Conservation (phyloP, 2,888 invertebrate genomes). For the Halictus quadricinctus region DNA sequence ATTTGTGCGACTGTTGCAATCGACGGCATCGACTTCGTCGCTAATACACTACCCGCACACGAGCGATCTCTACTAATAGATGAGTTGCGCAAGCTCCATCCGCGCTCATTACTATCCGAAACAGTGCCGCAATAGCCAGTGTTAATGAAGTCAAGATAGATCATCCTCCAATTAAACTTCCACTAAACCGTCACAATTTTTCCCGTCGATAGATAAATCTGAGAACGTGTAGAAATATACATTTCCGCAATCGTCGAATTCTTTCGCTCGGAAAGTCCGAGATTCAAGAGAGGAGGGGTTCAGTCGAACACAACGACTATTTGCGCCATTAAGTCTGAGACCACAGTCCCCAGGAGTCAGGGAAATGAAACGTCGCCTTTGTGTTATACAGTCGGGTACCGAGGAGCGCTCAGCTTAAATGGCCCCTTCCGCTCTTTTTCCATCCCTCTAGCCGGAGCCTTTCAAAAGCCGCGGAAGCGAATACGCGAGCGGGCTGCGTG, state of each 20-base stretch:
- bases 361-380: conserved; percentile 57
- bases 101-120: conserved; percentile 58
- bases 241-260: conserved; percentile 42
- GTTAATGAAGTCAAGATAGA: neutral
- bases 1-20: conserved; percentile 59
- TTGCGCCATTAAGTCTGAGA: conserved; percentile 70
- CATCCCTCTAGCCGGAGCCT: conserved; percentile 45
- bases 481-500: conserved; percentile 52
- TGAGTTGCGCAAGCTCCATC: conserved; percentile 18
- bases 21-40: conserved; percentile 55
- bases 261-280: conserved; percentile 42
- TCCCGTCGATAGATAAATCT: neutral
- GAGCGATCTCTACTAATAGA: conserved; percentile 46
- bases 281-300: conserved; percentile 29
- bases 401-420: conserved; percentile 67
- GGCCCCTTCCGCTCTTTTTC: conserved; percentile 66
- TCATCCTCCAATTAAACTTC: neutral
- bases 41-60: conserved; percentile 14
- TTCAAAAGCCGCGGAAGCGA: conserved; percentile 63
- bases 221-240: neutral
- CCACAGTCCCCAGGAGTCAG: conserved; percentile 44
- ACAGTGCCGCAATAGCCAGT: conserved; percentile 12
- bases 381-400: conserved; percentile 62
- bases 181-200: neutral
- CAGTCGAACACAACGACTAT: conserved; percentile 65